Base-by-base conservation (phyloP, 2,113 vertebrate genomes). In the Siphamia tubifer region DNA sequence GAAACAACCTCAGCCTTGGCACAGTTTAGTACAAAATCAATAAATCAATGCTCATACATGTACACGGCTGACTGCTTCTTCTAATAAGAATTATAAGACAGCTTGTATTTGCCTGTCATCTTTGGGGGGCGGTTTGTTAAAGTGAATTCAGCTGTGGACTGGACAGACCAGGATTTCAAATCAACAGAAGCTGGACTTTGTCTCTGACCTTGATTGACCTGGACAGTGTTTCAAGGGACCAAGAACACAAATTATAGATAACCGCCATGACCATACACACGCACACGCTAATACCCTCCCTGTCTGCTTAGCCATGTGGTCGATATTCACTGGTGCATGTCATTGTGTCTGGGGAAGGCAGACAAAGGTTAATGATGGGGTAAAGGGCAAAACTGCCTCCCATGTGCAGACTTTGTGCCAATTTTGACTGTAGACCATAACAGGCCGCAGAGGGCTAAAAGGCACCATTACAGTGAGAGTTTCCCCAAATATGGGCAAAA, bases 311-410 rank as follows among this genome's bases (percentile, higher is more conserved):
- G 45, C 54, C 60, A 28, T 52, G 71, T 74, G 77, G 57, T 81
- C 74, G 44, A 81, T 84, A 74, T 64, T 76, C 81, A 77, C 71
- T 44, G 64, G 72, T 83, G 82, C 79, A 71, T 84, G 79, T 79
- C 72, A 75, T 74, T 81, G 84, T 72, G 69, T 86, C 84, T 77
- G 67, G 58, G 58, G 77, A 78, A 49, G 38, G 15, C 12, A 80
- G 54, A 82, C 54, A 82, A 85, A 82, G 83, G 86, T 84, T 86
- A 88, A 88, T 74, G 78, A 85, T 48, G 64, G 67, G 81, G 47
- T 63, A 77, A 84, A 82, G 81, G 76, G 52, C 61, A 63, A 66
- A 51, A 30, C 49, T 55, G 34, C n/a, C 47, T 68, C 53, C 52
- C 24, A 39, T 12, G 39, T 27, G 62, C 17, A 45, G 56, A 57